Evolutionary conservation across 2,888 invertebrate genomes (phyloP).

Genomic region (Bruchidius siliquastri): DNA sequence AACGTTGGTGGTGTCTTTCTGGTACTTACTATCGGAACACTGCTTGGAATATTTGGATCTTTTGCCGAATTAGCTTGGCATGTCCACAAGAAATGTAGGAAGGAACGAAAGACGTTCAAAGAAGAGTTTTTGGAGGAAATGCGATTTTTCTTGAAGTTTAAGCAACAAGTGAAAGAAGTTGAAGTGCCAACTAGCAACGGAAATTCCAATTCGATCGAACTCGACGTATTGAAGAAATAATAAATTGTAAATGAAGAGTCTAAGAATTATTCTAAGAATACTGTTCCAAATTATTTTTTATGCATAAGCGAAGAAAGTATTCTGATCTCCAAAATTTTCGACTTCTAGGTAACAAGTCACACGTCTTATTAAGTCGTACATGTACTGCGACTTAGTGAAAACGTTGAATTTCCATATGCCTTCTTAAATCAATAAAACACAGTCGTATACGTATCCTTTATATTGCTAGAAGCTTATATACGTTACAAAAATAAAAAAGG

Average conservation of each 20-base stretch:
- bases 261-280: too few relatives aligned
- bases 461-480: slow-evolving; percentile 4
- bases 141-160: slow-evolving; percentile 66
- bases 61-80: slow-evolving; percentile 63
- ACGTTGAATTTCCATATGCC: too few relatives aligned
- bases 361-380: too few relatives aligned
- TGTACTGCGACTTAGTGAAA: too few relatives aligned
- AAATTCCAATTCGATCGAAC: background rate
- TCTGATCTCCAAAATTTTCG: too few relatives aligned
- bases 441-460: background rate
- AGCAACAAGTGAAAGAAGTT: slow-evolving; percentile 65
- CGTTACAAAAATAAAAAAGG: slow-evolving; percentile 24
- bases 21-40: slow-evolving; percentile 65
- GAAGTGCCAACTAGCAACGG: background rate
- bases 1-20: slow-evolving; percentile 85
- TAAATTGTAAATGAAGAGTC: too few relatives aligned
- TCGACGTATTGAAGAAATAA: background rate
- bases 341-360: too few relatives aligned
- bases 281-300: too few relatives aligned
- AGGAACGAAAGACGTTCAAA: slow-evolving; percentile 56
- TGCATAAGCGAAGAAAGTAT: too few relatives aligned
- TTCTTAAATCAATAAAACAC: background rate
- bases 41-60: slow-evolving; percentile 61
- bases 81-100: slow-evolving; percentile 35
- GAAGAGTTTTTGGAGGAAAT: slow-evolving; percentile 67